Evolutionary conservation across 2,113 vertebrate species (phyloP), one percentile per base, ranked within the genome.

Genomic region (Nyctereutes procyonoides): DNA sequence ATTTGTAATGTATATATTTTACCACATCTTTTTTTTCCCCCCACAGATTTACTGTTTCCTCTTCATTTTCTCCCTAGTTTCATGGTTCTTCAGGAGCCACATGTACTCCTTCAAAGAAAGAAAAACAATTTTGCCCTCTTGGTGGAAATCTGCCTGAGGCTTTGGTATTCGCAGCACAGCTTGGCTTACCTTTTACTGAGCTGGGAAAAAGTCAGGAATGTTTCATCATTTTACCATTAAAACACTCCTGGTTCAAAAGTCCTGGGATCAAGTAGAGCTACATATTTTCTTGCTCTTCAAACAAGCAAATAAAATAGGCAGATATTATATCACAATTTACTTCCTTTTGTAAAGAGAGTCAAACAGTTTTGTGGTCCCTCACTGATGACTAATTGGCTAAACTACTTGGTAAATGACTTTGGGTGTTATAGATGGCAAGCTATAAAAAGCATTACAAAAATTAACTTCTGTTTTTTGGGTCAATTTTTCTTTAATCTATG

Each of bases 201-300:
- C 65, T 80, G 65, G 86, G 77, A 74, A 55, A 63, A 74, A 92
- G 48, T 95, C 67, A 48, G 87, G 38, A 90, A 65, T 38, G 13
- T 30, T 83, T 95, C 73, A 83, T 90, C 77, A 76, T 95, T 97
- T 94, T 88, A 71, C 71, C 58, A 84, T 87, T 96, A 92, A 96
- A 96, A 63, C 20, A 65, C 22, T 74, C 48, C 30, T 80, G 63
- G 56, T 86, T 91, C 55, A 71, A 94, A 85, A 82, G 62, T 91
- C 32, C 67, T 30, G 14, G 8, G 15, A 76, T 96, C 15, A 67
- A 69, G n/a, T 35, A 30, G 4, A 67, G 9, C 38, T 79, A 38
- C 2, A 1, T 77, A 73, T 56, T 94, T 96, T 67, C n/a, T 86
- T 79, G 20, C 28, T 62, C 51, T 89, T 82, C 56, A 91, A 53